A percentile compares a stretch with the other conserved stretches of the same genome.
Conservation (phyloP, 2,888 invertebrate genomes). For the Hololepta plana region DNA sequence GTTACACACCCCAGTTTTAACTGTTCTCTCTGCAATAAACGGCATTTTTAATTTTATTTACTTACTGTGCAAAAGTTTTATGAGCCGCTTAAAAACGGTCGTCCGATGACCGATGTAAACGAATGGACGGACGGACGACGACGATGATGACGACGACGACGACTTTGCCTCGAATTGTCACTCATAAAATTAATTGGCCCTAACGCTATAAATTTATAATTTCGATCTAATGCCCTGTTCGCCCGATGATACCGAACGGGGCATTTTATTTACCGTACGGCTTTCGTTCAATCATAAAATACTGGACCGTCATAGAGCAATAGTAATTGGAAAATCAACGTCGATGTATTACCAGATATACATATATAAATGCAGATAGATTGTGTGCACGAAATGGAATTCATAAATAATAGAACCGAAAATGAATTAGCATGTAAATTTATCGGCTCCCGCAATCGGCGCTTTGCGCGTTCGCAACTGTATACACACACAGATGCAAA, state of each 20-base stretch:
- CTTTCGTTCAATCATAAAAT: conserved; percentile 16
- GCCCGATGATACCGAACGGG: no score
- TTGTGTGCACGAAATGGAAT: no score
- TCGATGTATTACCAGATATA: no score
- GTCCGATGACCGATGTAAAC: conserved; percentile 15
- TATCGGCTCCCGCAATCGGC: conserved; percentile 8
- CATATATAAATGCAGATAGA: no score
- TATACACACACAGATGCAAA: conserved; percentile 11
- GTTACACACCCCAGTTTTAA: conserved; percentile 19
- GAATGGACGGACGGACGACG: no score
- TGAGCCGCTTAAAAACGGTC: conserved; percentile 18
- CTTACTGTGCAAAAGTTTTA: conserved; percentile 13
- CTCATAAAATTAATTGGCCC: conserved; percentile 24
- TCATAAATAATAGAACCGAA: conserved; percentile 15
- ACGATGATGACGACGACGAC: no score
- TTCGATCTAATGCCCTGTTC: conserved; percentile 12
- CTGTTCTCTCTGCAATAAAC: conserved; percentile 9
- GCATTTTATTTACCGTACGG: conserved; percentile 10
- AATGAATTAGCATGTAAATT: conserved; percentile 17
- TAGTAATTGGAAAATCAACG: conserved; percentile 11
- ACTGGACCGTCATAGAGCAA: conserved; percentile 12
- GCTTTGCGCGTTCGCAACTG: conserved; percentile 4
- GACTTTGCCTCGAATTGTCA: conserved; percentile 15
- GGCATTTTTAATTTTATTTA: conserved; percentile 19
- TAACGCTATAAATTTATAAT: conserved; percentile 23